Percentiles rank a stretch among this genome's conserved stretches.
Conservation (phyloP, 2,113 vertebrate species). For the Pomatostomus ruficeps region DNA sequence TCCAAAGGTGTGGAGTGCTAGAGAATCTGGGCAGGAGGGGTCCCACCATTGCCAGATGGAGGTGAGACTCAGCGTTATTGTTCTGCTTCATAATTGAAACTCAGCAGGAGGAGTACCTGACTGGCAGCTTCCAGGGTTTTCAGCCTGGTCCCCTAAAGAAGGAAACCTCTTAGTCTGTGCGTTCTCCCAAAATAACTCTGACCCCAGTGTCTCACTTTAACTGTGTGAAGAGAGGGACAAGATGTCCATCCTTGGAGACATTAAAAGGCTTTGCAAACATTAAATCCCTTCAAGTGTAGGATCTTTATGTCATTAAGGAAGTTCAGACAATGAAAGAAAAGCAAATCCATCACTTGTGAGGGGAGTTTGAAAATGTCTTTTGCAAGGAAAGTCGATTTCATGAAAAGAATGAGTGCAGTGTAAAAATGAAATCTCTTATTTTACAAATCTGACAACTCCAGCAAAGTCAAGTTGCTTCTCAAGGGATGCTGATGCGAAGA, state of each 20-base stretch:
- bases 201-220: background rate
- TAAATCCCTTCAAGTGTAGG: background rate
- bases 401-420: background rate
- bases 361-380: background rate
- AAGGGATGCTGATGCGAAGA: background rate
- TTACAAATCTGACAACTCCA: background rate
- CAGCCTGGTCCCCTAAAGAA: background rate
- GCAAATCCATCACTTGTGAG: background rate
- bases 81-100: background rate
- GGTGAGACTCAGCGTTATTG: background rate
- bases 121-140: background rate
- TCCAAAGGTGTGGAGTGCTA: background rate
- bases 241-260: background rate
- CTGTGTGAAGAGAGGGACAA: fast-evolving
- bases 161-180: background rate
- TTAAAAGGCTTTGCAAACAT: background rate
- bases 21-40: background rate
- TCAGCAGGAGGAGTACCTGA: background rate
- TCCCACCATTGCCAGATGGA: background rate
- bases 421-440: background rate
- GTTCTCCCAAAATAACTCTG: background rate
- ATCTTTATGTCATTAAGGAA: background rate
- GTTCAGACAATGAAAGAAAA: background rate
- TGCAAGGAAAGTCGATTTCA: background rate
- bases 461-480: background rate